Evolutionary conservation across 2,797 vertebrate species (phyloP).

Genomic region (Phoebastria nigripes): DNA sequence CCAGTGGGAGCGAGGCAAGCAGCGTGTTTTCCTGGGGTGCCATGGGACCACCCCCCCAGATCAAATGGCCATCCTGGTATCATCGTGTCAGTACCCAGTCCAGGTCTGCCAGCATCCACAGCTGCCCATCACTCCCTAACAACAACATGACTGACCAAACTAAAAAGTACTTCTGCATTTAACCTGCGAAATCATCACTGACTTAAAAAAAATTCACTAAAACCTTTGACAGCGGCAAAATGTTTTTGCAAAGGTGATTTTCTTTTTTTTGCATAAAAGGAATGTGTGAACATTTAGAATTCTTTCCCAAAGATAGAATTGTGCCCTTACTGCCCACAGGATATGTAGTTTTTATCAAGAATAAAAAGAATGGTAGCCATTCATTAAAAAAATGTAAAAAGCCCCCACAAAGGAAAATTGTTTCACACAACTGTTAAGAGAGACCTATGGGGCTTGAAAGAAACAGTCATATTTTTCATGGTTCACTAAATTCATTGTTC

Average conservation of each 20-base stretch:
- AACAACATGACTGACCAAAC: not conserved
- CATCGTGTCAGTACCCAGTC: not conserved
- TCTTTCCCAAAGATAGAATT: not conserved
- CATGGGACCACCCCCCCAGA: not conserved
- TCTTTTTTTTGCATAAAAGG: not conserved
- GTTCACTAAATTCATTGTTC: not conserved
- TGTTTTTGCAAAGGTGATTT: not conserved
- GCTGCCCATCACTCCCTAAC: not conserved
- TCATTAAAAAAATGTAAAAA: not conserved
- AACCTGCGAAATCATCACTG: not conserved
- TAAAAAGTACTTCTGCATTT: not conserved
- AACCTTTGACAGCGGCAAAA: not conserved
- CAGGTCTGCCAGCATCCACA: not conserved
- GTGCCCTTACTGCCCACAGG: not conserved
- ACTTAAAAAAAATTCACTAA: not conserved
- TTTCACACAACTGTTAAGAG: not conserved
- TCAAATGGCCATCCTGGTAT: not conserved
- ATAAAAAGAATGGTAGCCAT: not conserved
- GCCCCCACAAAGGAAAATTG: not conserved
- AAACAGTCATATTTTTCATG: not conserved
- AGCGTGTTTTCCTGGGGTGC: not conserved
- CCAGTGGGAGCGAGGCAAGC: not conserved
- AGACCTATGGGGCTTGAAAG: not conserved
- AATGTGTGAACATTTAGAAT: not conserved
- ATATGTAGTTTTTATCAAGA: not conserved